Conservation (phyloP, 2,888 invertebrate genomes). For the Lymantria dispar region DNA sequence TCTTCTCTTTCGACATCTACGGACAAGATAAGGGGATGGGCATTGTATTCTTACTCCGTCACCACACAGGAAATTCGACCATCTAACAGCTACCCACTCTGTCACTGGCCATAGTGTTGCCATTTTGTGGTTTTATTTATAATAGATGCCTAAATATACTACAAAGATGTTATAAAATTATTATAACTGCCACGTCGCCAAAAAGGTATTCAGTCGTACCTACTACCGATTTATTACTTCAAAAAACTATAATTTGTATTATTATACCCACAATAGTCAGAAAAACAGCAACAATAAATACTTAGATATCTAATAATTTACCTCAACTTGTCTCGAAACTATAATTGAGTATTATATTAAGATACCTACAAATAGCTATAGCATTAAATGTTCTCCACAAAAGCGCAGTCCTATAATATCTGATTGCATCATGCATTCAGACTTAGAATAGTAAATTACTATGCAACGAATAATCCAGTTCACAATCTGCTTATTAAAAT, state of each 20-base stretch:
- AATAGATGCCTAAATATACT: too few species aligned
- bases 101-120: too few species aligned
- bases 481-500: conserved; percentile 68
- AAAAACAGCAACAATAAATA: conserved; percentile 18
- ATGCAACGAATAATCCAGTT: conserved; percentile 56
- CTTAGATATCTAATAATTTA: conserved; percentile 9
- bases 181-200: too few species aligned
- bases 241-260: neutral
- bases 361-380: conserved; percentile 26
- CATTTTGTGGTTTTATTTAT: too few species aligned
- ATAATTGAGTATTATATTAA: conserved; percentile 19
- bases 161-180: too few species aligned
- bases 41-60: too few species aligned
- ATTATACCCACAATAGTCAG: neutral
- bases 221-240: too few species aligned
- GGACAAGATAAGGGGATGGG: too few species aligned
- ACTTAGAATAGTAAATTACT: conserved; percentile 61
- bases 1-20: too few species aligned
- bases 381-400: conserved; percentile 37
- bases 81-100: too few species aligned
- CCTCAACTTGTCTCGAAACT: conserved; percentile 1
- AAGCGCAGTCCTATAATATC: conserved; percentile 30
- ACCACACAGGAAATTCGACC: too few species aligned
- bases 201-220: too few species aligned
- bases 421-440: conserved; percentile 51